Percentiles rank a stretch among this genome's conserved stretches.
phyloP scores from a whole-genome alignment of 2,888 invertebrate genomes.

The Zygaena filipendulae region DNA sequence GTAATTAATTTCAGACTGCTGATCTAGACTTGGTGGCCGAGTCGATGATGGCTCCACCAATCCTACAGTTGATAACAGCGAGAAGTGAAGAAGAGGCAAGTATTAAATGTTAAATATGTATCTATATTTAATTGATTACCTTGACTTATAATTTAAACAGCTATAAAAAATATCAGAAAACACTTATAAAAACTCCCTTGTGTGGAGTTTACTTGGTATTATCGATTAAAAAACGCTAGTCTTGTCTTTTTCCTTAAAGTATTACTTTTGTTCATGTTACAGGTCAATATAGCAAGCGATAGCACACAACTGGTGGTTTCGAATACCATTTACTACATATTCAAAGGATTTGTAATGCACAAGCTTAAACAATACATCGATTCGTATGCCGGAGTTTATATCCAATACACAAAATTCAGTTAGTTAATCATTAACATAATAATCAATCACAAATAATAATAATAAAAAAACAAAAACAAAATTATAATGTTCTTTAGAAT shows the following conservation, averaged over 20 bases:
- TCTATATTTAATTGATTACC: too few species aligned
- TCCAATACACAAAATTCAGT: slow-evolving; percentile 23
- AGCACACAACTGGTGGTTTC: slow-evolving; percentile 26
- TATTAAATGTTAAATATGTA: not conserved
- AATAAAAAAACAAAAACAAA: too few species aligned
- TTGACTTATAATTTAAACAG: too few species aligned
- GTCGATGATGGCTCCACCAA: slow-evolving; percentile 22
- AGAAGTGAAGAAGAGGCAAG: slow-evolving; percentile 17
- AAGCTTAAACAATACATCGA: slow-evolving; percentile 26
- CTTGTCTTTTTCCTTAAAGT: too few species aligned
- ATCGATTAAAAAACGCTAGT: too few species aligned
- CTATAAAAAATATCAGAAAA: too few species aligned
- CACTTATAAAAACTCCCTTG: too few species aligned
- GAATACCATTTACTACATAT: slow-evolving; percentile 28
- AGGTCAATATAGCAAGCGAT: slow-evolving; percentile 25
- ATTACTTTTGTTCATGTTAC: too few species aligned
- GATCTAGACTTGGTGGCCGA: slow-evolving; percentile 20
- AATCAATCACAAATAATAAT: too few species aligned
- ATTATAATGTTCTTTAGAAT: too few species aligned
- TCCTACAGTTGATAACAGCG: slow-evolving; percentile 20
- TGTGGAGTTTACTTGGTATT: too few species aligned
- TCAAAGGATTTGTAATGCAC: slow-evolving; percentile 23
- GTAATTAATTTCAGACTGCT: slow-evolving; percentile 15
- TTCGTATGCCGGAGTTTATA: slow-evolving; percentile 19
- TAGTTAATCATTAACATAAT: slow-evolving; percentile 14